Conservation (phyloP, 2,797 vertebrate genomes). For the Clarias pachynema region DNA sequence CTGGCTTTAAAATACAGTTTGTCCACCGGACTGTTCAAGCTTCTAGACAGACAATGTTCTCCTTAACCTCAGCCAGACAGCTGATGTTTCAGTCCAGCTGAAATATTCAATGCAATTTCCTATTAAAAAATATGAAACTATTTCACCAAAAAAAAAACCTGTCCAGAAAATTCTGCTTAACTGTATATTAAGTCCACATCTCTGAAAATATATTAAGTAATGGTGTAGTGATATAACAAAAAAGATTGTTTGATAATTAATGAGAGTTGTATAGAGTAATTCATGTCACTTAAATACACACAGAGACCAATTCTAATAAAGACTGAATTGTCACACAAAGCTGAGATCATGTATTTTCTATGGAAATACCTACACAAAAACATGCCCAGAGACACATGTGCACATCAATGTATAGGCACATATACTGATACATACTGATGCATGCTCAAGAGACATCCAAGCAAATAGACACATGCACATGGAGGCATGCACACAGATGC, state of each 20-base stretch:
- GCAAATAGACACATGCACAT: neutral
- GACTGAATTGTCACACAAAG: slow-evolving; percentile 55
- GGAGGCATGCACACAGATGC: neutral
- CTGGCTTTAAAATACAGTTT: slow-evolving; percentile 13
- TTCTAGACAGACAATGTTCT: neutral
- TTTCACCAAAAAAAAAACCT: slow-evolving; percentile 47
- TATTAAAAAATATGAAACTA: slow-evolving; percentile 20
- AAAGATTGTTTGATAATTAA: slow-evolving; percentile 41
- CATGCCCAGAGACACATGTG: neutral
- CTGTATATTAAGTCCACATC: slow-evolving; percentile 41
- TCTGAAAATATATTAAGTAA: slow-evolving; percentile 51
- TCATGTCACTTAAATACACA: slow-evolving; percentile 56
- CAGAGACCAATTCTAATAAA: slow-evolving; percentile 63
- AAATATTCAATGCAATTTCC: slow-evolving; percentile 23
- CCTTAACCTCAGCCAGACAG: neutral
- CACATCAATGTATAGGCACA: neutral
- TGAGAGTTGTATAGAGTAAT: slow-evolving; percentile 53
- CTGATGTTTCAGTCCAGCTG: neutral
- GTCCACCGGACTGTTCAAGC: slow-evolving; percentile 9
- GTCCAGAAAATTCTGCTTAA: slow-evolving; percentile 54
- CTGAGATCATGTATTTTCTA: neutral
- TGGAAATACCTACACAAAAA: neutral
- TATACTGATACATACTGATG: neutral
- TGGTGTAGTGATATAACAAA: slow-evolving; percentile 52
- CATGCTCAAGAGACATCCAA: neutral